Base-by-base conservation (phyloP, 2,113 vertebrate species). In the Callaeas wilsoni region DNA sequence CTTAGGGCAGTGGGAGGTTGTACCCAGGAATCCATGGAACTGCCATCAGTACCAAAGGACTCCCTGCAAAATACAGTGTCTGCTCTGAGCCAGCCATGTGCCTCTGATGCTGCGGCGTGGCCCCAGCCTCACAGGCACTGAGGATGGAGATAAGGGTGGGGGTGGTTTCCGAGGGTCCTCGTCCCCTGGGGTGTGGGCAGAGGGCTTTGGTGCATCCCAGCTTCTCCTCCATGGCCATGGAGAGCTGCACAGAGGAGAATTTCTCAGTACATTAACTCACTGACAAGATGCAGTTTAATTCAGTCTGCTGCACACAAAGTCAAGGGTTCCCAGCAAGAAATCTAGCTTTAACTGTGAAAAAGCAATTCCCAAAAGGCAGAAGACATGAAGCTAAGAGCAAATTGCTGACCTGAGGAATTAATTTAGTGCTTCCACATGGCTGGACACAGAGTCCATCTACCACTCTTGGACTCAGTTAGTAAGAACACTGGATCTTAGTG, bases 121-220 rank as follows among this genome's bases (percentile, higher is more conserved):
- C 71, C 71, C 42, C 23, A 27, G 16, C n/a, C 62, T 84, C 76
- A 41, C 4, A 26, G 47, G 39, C 39, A 4, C 33, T 87, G 32
- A 29, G 39, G 18, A 23, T 8, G 29, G 50, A 59, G 18, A 26
- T 20, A 12, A 59, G 7, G 21, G 7, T 60, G 32, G 17, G 11
- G 0, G 0, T 4, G 69, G 5, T 30, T 60, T 74, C 50, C 49
- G 73, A 20, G 29, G 29, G 12, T 15, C 15, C n/a, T 39, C 3
- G 1, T 56, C 9, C 41, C 32, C 1, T 1, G 6, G 16, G 22
- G 7, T 0, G 0, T 6, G 42, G 49, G 16, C 35, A 55, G 21
- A 47, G 10, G 17, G 6, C 13, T 70, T 93, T 70, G 55, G 19
- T 32, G 32, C 14, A 29, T 1, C 10, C 22, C 29, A 21, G 6